Percentiles rank a stretch among this genome's conserved stretches.
Evolutionary conservation across 1,140 invertebrate genomes (phyloP).

Genomic region (Dolichoris vasculosae): DNA sequence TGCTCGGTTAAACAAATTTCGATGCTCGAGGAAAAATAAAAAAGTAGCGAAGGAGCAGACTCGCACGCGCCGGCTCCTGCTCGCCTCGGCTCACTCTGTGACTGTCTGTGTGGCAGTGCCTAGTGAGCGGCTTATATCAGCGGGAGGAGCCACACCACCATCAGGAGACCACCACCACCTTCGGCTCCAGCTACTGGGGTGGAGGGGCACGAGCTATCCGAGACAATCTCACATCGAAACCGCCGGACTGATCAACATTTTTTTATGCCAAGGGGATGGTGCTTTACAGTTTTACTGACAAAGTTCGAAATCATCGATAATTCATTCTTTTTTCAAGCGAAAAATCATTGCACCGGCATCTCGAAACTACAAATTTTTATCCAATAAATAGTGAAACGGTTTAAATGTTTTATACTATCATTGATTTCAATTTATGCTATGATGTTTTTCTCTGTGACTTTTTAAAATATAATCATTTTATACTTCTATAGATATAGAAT

Average conservation of each 20-base stretch:
- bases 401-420: too few relatives aligned
- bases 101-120: conserved; percentile 72
- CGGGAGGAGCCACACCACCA: conserved; percentile 68
- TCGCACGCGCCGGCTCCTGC: conserved; percentile 68
- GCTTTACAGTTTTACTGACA: too few relatives aligned
- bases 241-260: background rate
- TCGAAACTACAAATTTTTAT: too few relatives aligned
- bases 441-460: too few relatives aligned
- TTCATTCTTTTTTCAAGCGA: too few relatives aligned
- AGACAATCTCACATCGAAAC: background rate
- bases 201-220: background rate
- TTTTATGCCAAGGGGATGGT: background rate
- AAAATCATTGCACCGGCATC: too few relatives aligned
- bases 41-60: conserved; percentile 37
- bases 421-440: too few relatives aligned
- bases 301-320: too few relatives aligned
- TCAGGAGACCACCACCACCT: background rate
- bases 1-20: background rate
- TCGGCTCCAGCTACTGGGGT: background rate
- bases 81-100: conserved; percentile 68
- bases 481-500: too few relatives aligned
- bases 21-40: background rate
- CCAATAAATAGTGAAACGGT: too few relatives aligned
- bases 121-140: conserved; percentile 76
- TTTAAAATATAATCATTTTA: too few relatives aligned